phyloP scores from a whole-genome alignment of 2,888 invertebrate species.

The Eutolmus rufibarbis region DNA sequence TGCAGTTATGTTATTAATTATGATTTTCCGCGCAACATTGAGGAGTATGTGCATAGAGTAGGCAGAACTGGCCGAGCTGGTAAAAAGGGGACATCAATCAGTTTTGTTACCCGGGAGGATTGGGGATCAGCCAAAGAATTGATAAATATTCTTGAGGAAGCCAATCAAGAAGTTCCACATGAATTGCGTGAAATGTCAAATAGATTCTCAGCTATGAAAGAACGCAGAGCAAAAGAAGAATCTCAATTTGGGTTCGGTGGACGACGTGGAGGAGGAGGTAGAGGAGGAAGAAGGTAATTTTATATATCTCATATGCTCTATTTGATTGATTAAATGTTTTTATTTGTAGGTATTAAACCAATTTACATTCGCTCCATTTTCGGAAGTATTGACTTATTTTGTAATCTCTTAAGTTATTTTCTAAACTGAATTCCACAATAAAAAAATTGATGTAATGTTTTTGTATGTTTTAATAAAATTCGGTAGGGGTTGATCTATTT shows the following conservation, averaged over 20 bases:
- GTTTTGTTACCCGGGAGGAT: constrained; percentile 80
- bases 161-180: constrained; percentile 81
- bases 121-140: constrained; percentile 84
- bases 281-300: constrained; percentile 1
- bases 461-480: not conserved
- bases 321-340: not conserved
- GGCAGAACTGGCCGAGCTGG: constrained; percentile 95
- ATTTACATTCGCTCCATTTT: not conserved
- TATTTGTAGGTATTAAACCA: not conserved
- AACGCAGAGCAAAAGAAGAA: constrained; percentile 66
- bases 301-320: not conserved
- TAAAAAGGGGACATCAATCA: constrained; percentile 80
- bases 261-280: not conserved
- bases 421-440: not conserved
- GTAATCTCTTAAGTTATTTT: not conserved
- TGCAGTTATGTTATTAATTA: constrained; percentile 80
- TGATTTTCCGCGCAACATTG: constrained; percentile 93
- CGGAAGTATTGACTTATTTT: not conserved
- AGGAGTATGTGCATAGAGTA: constrained; percentile 92
- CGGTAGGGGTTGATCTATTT: not conserved
- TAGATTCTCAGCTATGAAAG: constrained; percentile 74
- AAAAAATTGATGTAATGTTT: not conserved
- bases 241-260: constrained; percentile 50
- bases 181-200: constrained; percentile 79
- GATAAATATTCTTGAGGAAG: constrained; percentile 86